Evolutionary conservation across 2,888 invertebrate species (phyloP), one percentile per base, ranked within the genome.

Genomic region (Drosophila austrosaltans): DNA sequence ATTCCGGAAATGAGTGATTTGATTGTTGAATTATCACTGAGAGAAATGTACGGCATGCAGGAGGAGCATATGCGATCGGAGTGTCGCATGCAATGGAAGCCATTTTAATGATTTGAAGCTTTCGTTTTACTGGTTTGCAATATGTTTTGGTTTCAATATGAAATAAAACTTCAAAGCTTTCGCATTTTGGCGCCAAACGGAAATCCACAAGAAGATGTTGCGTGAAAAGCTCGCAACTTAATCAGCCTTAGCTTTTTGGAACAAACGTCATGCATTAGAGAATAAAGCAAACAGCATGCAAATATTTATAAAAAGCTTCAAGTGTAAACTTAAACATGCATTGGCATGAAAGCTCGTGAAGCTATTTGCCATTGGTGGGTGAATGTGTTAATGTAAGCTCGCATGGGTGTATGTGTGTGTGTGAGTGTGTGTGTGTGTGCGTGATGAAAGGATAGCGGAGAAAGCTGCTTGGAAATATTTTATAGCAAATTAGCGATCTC

Each of bases 371-470:
- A 12, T 10, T 48, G 48, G 48, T 48, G 48, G 48, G 10, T 48
- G 10, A 5, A 30, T 25, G 4, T 25, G 48, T 48, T 36, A 36
- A 10, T 48, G 22, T 22, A 8, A 8, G 20, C 39, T 2, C n/a
- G 44, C 5, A 10, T 4, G 48, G 2, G 44, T 48, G 7, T 20
- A 20, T 44, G 22, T 48, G 1, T 22, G 3, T 22, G 48, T 22
- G 20, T 8, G 20, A 7, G n/a, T 28, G 40, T 7, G 39, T 3
- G 64, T 28, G 7, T 36, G 7, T 53, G 16, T 28, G 25, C 40
- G 30, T 22, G 10, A 25, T 8, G 62, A 20, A 53, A 59, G 57
- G 39, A 39, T 20, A 57, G 57, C 57, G 39, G 12, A 10, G 16
- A 40, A 40, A 40, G 40, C 40, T 44, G 28, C 32, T 16, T 25